Evolutionary conservation across 2,797 vertebrate genomes (phyloP).

Genomic region (Sebastes miniatus): DNA sequence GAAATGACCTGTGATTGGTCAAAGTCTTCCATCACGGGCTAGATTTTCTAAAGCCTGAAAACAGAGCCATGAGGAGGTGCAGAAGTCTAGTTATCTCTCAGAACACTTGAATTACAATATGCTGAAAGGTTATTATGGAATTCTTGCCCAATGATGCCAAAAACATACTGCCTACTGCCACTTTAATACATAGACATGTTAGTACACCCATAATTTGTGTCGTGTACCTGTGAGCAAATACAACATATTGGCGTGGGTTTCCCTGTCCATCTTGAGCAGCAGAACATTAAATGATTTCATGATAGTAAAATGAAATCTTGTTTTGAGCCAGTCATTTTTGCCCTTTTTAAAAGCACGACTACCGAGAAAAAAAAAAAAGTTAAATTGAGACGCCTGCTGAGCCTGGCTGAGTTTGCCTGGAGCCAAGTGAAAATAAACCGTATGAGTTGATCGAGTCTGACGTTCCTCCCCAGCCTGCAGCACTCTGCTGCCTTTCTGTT

Average conservation of each 20-base stretch:
- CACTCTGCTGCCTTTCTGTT: slow-evolving; percentile 66
- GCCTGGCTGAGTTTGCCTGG: slow-evolving; percentile 57
- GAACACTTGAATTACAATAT: no score
- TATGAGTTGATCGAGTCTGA: slow-evolving; percentile 77
- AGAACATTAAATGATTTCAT: background rate
- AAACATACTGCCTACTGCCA: no score
- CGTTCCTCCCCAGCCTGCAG: slow-evolving; percentile 69
- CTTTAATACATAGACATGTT: no score
- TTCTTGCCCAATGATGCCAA: no score
- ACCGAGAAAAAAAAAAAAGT: slow-evolving; percentile 48
- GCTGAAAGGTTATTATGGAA: no score
- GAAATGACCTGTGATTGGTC: no score
- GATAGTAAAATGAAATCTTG: slow-evolving; percentile 13
- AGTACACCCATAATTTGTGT: background rate
- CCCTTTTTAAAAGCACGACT: slow-evolving; percentile 47
- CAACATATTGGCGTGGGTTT: no score
- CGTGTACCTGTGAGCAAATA: background rate
- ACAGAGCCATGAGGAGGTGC: no score
- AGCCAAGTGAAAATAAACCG: slow-evolving; percentile 73
- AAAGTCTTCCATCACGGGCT: no score
- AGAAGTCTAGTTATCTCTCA: no score
- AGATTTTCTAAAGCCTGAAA: no score
- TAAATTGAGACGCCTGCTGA: slow-evolving; percentile 66
- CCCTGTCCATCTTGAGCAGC: background rate
- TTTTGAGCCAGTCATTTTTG: slow-evolving; percentile 41